Percentiles rank a stretch among this genome's conserved stretches.
These are phyloP conservation scores for Volucella bombylans DNA, from an alignment of 2,888 invertebrate genomes.

Conservation along the genomic window DNA sequence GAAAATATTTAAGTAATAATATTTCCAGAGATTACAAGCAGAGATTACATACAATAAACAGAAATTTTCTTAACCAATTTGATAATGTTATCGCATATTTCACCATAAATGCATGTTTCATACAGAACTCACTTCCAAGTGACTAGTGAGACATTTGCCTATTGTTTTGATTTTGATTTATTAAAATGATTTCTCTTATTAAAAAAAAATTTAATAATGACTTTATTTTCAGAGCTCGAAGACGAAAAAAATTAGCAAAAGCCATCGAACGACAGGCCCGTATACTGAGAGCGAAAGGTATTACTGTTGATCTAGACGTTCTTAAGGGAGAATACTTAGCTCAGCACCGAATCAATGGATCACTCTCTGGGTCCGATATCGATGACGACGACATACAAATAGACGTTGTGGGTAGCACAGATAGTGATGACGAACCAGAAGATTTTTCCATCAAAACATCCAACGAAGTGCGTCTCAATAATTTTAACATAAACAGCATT, in stretches of 20 bases:
- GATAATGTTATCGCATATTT: too few relatives aligned
- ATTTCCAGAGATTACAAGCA: too few relatives aligned
- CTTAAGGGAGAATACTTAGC: conserved; percentile 91
- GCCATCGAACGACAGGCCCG: conserved; percentile 94
- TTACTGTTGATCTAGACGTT: conserved; percentile 91
- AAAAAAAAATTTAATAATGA: neutral
- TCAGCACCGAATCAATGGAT: conserved; percentile 84
- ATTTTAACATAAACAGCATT: conserved; percentile 83
- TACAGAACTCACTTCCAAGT: too few relatives aligned
- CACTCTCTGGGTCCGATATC: conserved; percentile 84
- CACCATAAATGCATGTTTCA: too few relatives aligned
- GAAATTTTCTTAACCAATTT: too few relatives aligned
- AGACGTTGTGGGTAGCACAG: conserved; percentile 90
- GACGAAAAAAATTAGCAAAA: conserved; percentile 93
- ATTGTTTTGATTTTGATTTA: too few relatives aligned
- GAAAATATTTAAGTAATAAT: too few relatives aligned
- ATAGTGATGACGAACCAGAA: conserved; percentile 85
- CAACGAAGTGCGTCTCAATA: conserved; percentile 83
- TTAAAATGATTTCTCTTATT: neutral
- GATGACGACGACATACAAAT: conserved; percentile 88
- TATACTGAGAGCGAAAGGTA: conserved; percentile 93
- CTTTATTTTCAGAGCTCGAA: conserved; percentile 85
- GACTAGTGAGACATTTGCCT: too few relatives aligned
- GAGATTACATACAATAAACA: too few relatives aligned
- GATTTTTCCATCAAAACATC: conserved; percentile 79